Conservation (phyloP, 2,797 vertebrate species). For the Linurgus olivaceus region DNA sequence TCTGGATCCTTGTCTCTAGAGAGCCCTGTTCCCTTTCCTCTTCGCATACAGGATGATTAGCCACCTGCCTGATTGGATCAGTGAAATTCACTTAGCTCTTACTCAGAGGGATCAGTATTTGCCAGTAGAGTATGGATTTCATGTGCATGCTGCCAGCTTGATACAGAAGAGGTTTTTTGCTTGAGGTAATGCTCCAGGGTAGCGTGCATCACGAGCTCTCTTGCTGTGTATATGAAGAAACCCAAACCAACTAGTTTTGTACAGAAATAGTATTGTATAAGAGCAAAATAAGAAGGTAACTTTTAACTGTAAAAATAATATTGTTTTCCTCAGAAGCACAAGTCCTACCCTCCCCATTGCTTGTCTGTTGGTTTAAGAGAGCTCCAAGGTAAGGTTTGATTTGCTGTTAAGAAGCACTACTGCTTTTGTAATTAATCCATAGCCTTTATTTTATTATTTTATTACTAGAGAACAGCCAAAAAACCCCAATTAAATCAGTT, state of each 20-base stretch:
- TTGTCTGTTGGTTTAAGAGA: background rate
- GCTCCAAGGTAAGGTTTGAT: background rate
- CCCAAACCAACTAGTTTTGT: background rate
- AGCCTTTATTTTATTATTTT: background rate
- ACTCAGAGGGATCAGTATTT: conserved; percentile 37
- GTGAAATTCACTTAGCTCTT: background rate
- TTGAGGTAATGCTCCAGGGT: conserved; percentile 12
- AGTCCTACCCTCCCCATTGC: background rate
- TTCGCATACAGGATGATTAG: background rate
- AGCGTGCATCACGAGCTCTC: background rate
- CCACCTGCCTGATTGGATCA: conserved; percentile 4
- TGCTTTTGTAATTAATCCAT: background rate
- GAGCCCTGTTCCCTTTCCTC: background rate
- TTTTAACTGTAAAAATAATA: background rate
- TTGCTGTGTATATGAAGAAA: background rate
- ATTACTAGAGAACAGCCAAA: background rate
- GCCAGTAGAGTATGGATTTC: conserved; percentile 5
- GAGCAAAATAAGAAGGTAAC: background rate
- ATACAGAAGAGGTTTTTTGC: background rate
- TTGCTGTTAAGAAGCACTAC: background rate
- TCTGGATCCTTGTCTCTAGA: background rate
- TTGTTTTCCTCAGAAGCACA: background rate
- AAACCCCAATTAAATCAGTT: background rate
- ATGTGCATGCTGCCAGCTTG: background rate
- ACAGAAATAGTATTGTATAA: background rate